A percentile compares a stretch with the other conserved stretches of the same genome.
Evolutionary conservation across 2,797 vertebrate species (phyloP).

Genomic region (Helostoma temminkii): DNA sequence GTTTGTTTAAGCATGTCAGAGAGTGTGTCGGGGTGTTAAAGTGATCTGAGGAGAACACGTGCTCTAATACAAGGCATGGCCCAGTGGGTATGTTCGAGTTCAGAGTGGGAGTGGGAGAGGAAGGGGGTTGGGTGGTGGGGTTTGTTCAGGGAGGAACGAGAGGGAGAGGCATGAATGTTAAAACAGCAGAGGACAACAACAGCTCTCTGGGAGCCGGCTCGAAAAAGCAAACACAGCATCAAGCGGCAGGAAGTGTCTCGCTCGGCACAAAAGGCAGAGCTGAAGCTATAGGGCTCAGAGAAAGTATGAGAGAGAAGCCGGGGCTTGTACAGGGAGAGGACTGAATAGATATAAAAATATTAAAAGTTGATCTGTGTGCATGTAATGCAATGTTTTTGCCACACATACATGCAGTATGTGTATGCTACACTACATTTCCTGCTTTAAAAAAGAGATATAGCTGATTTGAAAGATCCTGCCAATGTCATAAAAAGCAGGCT

Average conservation of each 20-base stretch:
- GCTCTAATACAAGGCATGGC: constrained; percentile 17
- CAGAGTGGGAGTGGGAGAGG: constrained; percentile 41
- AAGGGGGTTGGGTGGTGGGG: constrained; percentile 33
- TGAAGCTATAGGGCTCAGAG: constrained; percentile 54
- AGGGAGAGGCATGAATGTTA: constrained; percentile 75
- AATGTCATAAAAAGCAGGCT: too few species aligned
- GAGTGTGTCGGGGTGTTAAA: constrained; percentile 5
- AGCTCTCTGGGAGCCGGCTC: constrained; percentile 79
- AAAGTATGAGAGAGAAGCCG: constrained; percentile 50
- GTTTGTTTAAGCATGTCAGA: constrained; percentile 5
- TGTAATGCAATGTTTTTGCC: constrained; percentile 16
- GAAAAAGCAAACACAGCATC: constrained; percentile 85
- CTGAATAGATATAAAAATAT: constrained; percentile 9
- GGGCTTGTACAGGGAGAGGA: constrained; percentile 22
- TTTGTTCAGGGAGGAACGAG: constrained; percentile 35
- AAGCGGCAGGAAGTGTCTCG: constrained; percentile 84
- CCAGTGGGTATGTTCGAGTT: constrained; percentile 39
- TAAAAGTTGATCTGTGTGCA: constrained; percentile 13
- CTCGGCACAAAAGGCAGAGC: constrained; percentile 76
- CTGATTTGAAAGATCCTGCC: too few species aligned
- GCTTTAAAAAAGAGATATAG: too few species aligned
- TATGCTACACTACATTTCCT: not conserved
- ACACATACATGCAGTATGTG: constrained; percentile 11
- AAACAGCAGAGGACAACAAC: constrained; percentile 81
- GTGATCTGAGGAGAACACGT: constrained; percentile 35